These are phyloP conservation scores for Dendrolimus kikuchii DNA, from an alignment of 1,140 invertebrate species.

Conservation along the genomic window DNA sequence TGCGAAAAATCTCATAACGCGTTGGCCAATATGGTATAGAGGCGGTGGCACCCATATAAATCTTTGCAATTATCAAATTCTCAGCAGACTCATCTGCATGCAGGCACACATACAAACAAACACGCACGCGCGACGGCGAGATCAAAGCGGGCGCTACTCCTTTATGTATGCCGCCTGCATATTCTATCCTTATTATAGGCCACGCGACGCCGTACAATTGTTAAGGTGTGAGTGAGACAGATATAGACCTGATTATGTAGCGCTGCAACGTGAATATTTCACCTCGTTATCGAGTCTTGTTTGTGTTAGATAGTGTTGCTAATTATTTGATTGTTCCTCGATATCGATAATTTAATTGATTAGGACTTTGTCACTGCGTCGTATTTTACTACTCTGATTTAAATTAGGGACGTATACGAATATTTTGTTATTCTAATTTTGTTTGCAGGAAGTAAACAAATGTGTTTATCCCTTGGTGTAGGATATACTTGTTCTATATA, in stretches of 20 bases:
- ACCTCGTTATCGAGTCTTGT: conserved; percentile 71
- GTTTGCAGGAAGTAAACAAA: no score
- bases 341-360: conserved; percentile 36
- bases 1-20: no score
- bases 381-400: no score
- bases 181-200: conserved; percentile 62
- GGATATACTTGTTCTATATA: no score
- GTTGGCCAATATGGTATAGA: no score
- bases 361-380: neutral
- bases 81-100: conserved; percentile 66
- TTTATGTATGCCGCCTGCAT: conserved; percentile 62
- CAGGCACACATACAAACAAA: conserved; percentile 47
- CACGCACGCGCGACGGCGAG: conserved; percentile 63
- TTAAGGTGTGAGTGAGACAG: conserved; percentile 43
- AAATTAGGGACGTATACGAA: no score
- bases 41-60: conserved; percentile 43
- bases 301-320: conserved; percentile 67
- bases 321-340: conserved; percentile 28
- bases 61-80: conserved; percentile 72
- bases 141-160: conserved; percentile 67
- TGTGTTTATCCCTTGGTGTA: no score
- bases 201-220: conserved; percentile 26
- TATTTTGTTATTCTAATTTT: no score
- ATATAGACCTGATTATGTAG: conserved; percentile 52
- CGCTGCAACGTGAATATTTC: conserved; percentile 69